A percentile compares a stretch with the other conserved stretches of the same genome.
Evolutionary conservation across 2,888 invertebrate species (phyloP).

Genomic region (Tenthredo livida): DNA sequence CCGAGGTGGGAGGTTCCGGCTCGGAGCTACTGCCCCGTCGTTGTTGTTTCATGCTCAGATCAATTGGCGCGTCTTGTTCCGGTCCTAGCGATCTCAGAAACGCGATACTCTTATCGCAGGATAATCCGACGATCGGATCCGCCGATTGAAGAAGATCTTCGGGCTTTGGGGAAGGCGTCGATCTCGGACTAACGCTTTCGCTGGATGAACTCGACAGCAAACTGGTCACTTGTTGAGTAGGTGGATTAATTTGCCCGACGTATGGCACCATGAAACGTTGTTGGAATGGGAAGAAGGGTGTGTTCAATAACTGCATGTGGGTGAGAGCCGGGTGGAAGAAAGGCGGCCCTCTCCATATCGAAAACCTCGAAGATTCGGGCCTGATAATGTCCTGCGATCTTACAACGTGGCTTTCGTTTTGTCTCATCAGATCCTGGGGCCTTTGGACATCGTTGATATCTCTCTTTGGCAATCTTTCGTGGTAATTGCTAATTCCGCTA

Average conservation of each 20-base stretch:
- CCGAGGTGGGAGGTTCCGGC: conserved; percentile 50
- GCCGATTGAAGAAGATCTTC: conserved; percentile 21
- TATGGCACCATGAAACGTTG: conserved; percentile 73
- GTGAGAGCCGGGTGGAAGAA: conserved; percentile 73
- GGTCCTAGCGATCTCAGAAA: conserved; percentile 75
- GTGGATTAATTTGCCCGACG: conserved; percentile 68
- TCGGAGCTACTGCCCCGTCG: conserved; percentile 41
- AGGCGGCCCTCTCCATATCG: conserved; percentile 72
- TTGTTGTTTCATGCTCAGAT: conserved; percentile 86
- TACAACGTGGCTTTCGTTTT: neutral
- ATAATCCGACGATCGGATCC: neutral
- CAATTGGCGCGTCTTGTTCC: conserved; percentile 89
- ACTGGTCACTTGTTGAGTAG: conserved; percentile 67
- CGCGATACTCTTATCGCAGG: conserved; percentile 71
- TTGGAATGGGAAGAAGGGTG: conserved; percentile 74
- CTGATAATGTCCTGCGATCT: conserved; percentile 69
- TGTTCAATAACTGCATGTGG: conserved; percentile 73
- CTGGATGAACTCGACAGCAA: conserved; percentile 70
- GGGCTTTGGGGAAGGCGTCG: conserved; percentile 72
- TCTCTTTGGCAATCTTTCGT: conserved; percentile 62
- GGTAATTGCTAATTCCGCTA: conserved; percentile 55
- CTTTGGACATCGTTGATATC: neutral
- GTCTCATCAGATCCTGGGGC: conserved; percentile 62
- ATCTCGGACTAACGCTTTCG: conserved; percentile 72
- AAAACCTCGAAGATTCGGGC: conserved; percentile 72